These are phyloP conservation scores for Phalanger gymnotis DNA, from an alignment of 2,797 vertebrate genomes.

Conservation along the genomic window DNA sequence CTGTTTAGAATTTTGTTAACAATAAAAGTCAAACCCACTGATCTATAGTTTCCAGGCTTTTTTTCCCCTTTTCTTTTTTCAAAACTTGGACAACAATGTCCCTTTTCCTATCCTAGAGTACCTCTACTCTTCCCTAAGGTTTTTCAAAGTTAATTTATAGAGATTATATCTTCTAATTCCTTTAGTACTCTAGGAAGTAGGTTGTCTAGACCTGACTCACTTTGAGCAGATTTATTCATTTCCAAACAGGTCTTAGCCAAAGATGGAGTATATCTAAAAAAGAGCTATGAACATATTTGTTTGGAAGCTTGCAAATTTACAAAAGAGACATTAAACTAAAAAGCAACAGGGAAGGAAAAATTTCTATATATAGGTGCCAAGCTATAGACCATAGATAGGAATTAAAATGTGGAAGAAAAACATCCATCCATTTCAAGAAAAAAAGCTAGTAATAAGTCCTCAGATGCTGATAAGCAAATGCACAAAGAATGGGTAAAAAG, in stretches of 20 bases:
- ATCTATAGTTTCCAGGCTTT: background rate
- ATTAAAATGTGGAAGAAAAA: background rate
- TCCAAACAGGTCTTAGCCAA: background rate
- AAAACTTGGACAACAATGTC: background rate
- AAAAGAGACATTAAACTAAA: background rate
- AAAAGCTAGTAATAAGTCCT: background rate
- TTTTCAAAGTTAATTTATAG: background rate
- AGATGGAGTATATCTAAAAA: background rate
- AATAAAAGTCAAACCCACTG: background rate
- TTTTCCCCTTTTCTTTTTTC: background rate
- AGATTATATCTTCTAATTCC: background rate
- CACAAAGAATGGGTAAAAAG: background rate
- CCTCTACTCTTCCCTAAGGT: background rate
- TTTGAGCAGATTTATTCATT: background rate
- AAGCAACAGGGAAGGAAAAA: background rate
- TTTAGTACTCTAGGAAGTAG: background rate
- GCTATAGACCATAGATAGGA: background rate
- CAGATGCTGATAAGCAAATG: background rate
- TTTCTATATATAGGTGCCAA: background rate
- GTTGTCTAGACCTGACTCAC: background rate
- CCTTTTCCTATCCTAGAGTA: background rate
- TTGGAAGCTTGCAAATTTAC: background rate
- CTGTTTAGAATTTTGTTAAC: background rate
- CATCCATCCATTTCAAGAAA: background rate
- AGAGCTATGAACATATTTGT: background rate